A percentile compares a stretch with the other conserved stretches of the same genome.
phyloP scores from a whole-genome alignment of 2,113 vertebrate species.

The Nannobrachium achirus region DNA sequence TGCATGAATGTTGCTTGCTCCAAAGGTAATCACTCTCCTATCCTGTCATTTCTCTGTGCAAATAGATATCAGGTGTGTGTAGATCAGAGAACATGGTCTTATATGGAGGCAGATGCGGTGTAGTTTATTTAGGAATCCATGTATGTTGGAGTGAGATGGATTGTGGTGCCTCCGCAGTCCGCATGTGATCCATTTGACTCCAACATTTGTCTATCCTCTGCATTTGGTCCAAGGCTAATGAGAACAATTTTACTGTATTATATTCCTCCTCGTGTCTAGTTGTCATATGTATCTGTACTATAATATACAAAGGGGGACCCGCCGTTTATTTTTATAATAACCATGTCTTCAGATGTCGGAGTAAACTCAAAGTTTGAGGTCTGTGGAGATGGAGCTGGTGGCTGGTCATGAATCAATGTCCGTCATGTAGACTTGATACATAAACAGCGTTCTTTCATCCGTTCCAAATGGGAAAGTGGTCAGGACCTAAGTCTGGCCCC shows the following conservation, averaged over 20 bases:
- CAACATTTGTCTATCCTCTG: background rate
- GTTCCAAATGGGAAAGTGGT: slow-evolving; percentile 24
- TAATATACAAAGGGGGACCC: too few relatives aligned
- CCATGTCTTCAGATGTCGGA: too few relatives aligned
- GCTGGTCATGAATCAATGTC: slow-evolving; percentile 24
- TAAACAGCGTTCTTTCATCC: slow-evolving; percentile 37
- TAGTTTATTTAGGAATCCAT: too few relatives aligned
- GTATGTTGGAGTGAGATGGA: too few relatives aligned
- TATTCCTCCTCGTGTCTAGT: too few relatives aligned
- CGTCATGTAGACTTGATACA: slow-evolving; percentile 33
- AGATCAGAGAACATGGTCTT: slow-evolving; percentile 19
- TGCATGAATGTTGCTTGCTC: slow-evolving; percentile 20
- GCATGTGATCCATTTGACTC: background rate
- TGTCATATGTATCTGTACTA: too few relatives aligned
- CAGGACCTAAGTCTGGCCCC: slow-evolving; percentile 9
- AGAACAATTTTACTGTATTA: background rate
- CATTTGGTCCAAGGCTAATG: background rate
- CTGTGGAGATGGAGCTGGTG: background rate
- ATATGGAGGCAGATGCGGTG: background rate
- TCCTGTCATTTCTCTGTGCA: slow-evolving; percentile 41
- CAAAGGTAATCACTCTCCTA: slow-evolving; percentile 24
- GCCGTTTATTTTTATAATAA: too few relatives aligned
- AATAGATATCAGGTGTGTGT: slow-evolving; percentile 22
- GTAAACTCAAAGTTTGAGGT: slow-evolving; percentile 9
- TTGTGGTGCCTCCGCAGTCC: too few relatives aligned